Conservation (phyloP, 2,113 vertebrate species). For the Tretioscincus oriximinensis region DNA sequence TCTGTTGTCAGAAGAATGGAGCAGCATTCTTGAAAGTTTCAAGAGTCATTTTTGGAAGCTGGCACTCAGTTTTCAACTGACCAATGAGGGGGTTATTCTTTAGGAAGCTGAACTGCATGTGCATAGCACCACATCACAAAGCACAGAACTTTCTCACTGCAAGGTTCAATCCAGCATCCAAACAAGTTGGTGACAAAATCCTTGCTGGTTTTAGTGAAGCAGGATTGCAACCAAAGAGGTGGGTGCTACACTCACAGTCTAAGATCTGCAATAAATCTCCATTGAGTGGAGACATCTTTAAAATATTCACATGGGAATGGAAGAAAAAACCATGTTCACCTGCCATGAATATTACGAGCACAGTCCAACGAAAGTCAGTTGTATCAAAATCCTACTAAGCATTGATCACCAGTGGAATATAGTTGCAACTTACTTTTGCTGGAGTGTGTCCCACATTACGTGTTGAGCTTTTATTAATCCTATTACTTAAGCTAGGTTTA, state of each 20-base stretch:
- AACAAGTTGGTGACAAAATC: not conserved
- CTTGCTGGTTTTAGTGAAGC: not conserved
- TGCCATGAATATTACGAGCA: not conserved
- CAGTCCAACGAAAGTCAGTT: not conserved
- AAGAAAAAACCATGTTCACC: not conserved
- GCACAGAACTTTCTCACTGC: slow-evolving; percentile 15
- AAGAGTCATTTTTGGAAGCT: not conserved
- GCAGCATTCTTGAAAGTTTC: not conserved
- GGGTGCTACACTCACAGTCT: not conserved
- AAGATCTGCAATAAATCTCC: not conserved
- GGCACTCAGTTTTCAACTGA: not conserved
- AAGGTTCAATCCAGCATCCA: not conserved
- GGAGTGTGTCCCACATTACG: not conserved
- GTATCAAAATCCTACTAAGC: not conserved
- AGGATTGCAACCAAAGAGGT: not conserved
- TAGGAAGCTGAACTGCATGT: not conserved
- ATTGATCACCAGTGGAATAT: not conserved
- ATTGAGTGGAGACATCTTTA: not conserved
- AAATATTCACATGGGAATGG: not conserved
- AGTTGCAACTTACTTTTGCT: not conserved
- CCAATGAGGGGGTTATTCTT: not conserved
- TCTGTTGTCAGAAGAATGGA: not conserved
- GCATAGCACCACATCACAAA: not conserved
- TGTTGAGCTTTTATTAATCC: not conserved
- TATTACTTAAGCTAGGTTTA: not conserved